Percentiles rank a stretch among this genome's conserved stretches.
These are phyloP conservation scores for Cassiopea andromeda DNA, from an alignment of 30 jellyfish, hydroid and myxozoan genomes.

Conservation along the genomic window DNA sequence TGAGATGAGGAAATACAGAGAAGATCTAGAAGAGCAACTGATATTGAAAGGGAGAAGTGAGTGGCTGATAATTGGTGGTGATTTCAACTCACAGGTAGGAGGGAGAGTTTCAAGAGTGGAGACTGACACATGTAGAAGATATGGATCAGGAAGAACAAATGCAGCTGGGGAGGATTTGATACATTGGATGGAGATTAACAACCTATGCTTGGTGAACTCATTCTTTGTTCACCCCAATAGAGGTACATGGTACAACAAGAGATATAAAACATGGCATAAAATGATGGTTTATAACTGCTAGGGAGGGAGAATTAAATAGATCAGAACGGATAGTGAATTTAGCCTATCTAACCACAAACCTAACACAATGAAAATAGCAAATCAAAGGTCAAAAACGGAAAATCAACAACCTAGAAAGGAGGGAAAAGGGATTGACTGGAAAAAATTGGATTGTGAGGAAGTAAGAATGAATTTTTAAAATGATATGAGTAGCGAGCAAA, in stretches of 20 bases:
- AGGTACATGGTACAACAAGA: not conserved
- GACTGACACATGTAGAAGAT: not conserved
- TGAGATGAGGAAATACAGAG: no score
- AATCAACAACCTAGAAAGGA: not conserved
- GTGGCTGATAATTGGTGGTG: no score
- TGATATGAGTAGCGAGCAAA: not conserved
- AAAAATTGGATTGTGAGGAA: not conserved
- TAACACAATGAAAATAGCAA: not conserved
- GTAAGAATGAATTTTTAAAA: not conserved
- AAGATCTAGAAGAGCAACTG: no score
- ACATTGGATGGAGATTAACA: conserved; percentile 4
- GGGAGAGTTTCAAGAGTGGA: no score
- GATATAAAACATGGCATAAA: not conserved
- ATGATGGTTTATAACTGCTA: not conserved
- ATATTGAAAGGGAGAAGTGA: no score
- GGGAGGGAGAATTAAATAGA: not conserved
- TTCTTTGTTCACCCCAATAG: not conserved
- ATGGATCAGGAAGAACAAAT: not conserved
- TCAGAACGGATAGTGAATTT: not conserved
- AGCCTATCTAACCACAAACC: not conserved
- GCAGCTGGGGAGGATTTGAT: conserved; percentile 8
- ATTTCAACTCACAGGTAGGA: no score
- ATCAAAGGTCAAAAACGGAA: not conserved
- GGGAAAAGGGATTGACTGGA: not conserved
- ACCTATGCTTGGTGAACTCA: not conserved